Evolutionary conservation across 1,140 invertebrate genomes (phyloP).

Genomic region (Megathymus violae): DNA sequence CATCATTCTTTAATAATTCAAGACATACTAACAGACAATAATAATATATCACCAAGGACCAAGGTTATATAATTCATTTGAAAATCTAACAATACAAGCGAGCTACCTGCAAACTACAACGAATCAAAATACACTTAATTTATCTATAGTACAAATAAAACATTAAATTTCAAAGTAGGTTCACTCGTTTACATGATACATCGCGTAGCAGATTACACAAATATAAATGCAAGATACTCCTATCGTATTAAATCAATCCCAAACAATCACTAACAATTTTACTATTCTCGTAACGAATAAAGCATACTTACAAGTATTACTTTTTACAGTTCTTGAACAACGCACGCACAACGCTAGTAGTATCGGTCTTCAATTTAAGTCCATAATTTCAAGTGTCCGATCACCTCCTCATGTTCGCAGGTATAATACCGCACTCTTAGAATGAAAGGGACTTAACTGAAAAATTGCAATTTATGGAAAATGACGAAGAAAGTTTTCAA

Average conservation of each 20-base stretch:
- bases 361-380: conserved; percentile 59
- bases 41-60: conserved; percentile 3
- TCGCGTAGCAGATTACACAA: conserved; percentile 36
- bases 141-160: conserved; percentile 6
- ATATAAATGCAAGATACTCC: conserved; percentile 38
- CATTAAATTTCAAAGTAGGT: conserved; percentile 22
- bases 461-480: no score
- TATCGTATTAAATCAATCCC: conserved; percentile 34
- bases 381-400: conserved; percentile 62
- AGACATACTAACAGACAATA: background rate
- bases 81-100: conserved; percentile 33
- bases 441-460: no score
- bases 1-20: conserved; percentile 3
- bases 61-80: conserved; percentile 4
- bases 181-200: conserved; percentile 17
- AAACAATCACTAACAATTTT: conserved; percentile 60
- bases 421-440: no score
- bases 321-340: conserved; percentile 73
- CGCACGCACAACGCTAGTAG: conserved; percentile 66
- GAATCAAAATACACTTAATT: conserved; percentile 11
- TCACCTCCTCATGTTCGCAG: conserved; percentile 76
- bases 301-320: conserved; percentile 71
- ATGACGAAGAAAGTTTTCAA: no score
- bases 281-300: conserved; percentile 69
- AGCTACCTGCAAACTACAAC: conserved; percentile 22